Conservation (phyloP, 2,797 vertebrate genomes). For the Furcifer pardalis region DNA sequence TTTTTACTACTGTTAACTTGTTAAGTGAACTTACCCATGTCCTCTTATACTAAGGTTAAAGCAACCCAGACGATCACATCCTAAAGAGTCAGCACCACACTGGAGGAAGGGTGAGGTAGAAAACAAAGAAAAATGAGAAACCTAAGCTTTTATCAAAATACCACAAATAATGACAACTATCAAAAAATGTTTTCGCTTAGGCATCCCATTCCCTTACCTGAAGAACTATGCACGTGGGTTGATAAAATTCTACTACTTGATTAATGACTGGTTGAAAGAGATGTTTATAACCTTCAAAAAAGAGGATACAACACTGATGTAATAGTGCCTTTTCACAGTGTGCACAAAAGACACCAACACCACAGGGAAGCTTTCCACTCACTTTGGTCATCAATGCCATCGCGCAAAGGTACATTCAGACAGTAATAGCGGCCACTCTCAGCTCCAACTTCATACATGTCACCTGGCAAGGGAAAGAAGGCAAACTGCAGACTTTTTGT, state of each 20-base stretch:
- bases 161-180: too few species aligned
- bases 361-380: slow-evolving; percentile 64
- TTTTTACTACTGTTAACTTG: background rate
- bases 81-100: slow-evolving; percentile 97
- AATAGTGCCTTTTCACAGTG: slow-evolving; percentile 28
- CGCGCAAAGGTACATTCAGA: slow-evolving; percentile 93
- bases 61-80: slow-evolving; percentile 95
- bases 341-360: background rate
- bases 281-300: slow-evolving; percentile 90
- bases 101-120: slow-evolving; percentile 47
- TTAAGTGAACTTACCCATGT: slow-evolving; percentile 85
- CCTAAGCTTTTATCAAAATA: too few species aligned
- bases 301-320: slow-evolving; percentile 58
- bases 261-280: slow-evolving; percentile 98
- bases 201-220: slow-evolving; percentile 81
- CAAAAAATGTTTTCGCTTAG: background rate
- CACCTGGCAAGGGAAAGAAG: slow-evolving; percentile 77
- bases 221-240: slow-evolving; percentile 96
- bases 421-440: slow-evolving; percentile 98
- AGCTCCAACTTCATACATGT: slow-evolving; percentile 98
- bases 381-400: slow-evolving; percentile 99
- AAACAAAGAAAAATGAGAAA: background rate
- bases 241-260: slow-evolving; percentile 97
- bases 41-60: slow-evolving; percentile 99
- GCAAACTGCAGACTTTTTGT: background rate